These are phyloP conservation scores for Caenorhabditis sp. DNA, from an alignment of 2,888 invertebrate genomes.

Conservation along the genomic window DNA sequence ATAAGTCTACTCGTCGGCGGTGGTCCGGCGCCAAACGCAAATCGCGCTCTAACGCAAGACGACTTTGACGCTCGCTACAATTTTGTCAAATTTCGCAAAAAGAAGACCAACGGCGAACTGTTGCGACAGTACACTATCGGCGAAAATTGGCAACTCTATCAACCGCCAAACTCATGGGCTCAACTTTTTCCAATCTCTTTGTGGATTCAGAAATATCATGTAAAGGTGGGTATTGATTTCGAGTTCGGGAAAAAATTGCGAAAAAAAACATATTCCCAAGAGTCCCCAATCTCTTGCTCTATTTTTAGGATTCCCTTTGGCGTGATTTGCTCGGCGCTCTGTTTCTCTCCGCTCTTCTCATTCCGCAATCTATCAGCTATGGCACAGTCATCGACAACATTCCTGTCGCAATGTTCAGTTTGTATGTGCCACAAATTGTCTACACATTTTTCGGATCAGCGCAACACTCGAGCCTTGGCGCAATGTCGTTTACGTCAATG, in stretches of 20 bases:
- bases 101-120: conserved; percentile 37
- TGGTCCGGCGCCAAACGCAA: conserved; percentile 39
- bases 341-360: conserved; percentile 24
- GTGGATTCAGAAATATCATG: conserved; percentile 41
- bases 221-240: conserved; percentile 26
- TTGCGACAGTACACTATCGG: conserved; percentile 25
- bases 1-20: conserved; percentile 44
- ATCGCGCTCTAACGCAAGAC: conserved; percentile 41
- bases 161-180: conserved; percentile 33
- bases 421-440: conserved; percentile 47
- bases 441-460: conserved; percentile 47
- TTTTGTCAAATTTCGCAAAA: conserved; percentile 42
- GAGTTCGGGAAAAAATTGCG: neutral
- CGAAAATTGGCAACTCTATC: conserved; percentile 36
- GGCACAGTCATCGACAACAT: conserved; percentile 46
- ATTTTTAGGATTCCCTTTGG: conserved; percentile 27
- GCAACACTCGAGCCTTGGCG: conserved; percentile 45
- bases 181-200: conserved; percentile 27
- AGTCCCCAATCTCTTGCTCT: neutral
- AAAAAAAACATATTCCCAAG: too few relatives aligned
- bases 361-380: conserved; percentile 38
- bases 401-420: conserved; percentile 31
- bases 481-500: conserved; percentile 31
- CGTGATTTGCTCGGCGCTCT: conserved; percentile 37
- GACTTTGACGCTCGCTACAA: conserved; percentile 48